A percentile compares a stretch with the other conserved stretches of the same genome.
These are phyloP conservation scores for Dendronephthya gigantea DNA, from an alignment of 64 coral and sea anemone species.

Conservation along the genomic window DNA sequence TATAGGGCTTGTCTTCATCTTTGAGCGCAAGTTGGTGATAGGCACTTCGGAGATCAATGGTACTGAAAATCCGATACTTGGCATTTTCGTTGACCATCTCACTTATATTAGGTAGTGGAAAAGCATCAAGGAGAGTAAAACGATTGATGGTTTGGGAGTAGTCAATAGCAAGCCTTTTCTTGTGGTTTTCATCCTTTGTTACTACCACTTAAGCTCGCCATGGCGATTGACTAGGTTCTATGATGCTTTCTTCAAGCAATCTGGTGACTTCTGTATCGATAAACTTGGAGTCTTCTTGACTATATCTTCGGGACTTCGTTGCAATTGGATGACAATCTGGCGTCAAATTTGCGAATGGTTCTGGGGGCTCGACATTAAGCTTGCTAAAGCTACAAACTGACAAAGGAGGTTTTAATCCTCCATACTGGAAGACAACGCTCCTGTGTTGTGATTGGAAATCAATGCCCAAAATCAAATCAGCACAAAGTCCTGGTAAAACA, in stretches of 20 bases:
- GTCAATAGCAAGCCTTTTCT: slow-evolving; percentile 43
- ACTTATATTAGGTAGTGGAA: slow-evolving; percentile 35
- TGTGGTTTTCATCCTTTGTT: slow-evolving; percentile 55
- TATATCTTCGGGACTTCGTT: slow-evolving; percentile 34
- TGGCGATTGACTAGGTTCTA: slow-evolving; percentile 45
- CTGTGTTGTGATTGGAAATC: slow-evolving; percentile 27
- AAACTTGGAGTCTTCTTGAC: slow-evolving; percentile 32
- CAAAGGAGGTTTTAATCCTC: not conserved
- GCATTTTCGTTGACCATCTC: slow-evolving; percentile 38
- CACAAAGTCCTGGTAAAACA: slow-evolving; percentile 15
- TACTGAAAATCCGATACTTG: slow-evolving; percentile 45
- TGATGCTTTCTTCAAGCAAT: slow-evolving; percentile 48
- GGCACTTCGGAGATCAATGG: slow-evolving; percentile 35
- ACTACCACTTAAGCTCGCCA: slow-evolving; percentile 50
- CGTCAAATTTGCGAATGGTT: slow-evolving; percentile 46
- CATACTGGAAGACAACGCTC: not conserved
- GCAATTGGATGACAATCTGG: slow-evolving; percentile 41
- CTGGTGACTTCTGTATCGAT: slow-evolving; percentile 48
- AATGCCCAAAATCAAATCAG: slow-evolving; percentile 16
- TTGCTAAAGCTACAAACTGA: slow-evolving; percentile 25
- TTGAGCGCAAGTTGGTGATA: slow-evolving; percentile 31
- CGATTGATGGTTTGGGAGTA: slow-evolving; percentile 48
- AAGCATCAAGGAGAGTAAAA: slow-evolving; percentile 47
- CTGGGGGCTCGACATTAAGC: slow-evolving; percentile 30
- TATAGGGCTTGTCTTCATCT: slow-evolving; percentile 41